Evolutionary conservation across 2,797 vertebrate species (phyloP).

Genomic region (Sarcoramphus papa): DNA sequence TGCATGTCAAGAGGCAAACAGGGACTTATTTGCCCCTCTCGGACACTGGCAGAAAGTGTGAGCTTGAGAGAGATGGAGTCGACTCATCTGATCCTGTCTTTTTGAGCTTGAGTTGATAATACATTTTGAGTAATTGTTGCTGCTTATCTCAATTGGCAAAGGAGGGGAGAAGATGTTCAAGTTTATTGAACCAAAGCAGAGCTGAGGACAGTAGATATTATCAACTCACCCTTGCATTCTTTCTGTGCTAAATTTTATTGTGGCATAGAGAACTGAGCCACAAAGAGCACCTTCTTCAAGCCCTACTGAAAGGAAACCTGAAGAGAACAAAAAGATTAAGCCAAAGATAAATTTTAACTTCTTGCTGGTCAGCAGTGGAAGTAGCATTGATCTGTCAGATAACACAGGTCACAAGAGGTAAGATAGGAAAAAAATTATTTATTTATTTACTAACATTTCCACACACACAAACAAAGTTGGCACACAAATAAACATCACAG

Average conservation of each 20-base stretch:
- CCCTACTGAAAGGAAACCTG: background rate
- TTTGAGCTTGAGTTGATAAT: background rate
- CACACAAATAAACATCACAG: background rate
- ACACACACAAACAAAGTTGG: background rate
- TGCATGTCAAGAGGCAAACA: background rate
- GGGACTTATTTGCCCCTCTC: background rate
- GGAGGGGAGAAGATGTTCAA: conserved; percentile 12
- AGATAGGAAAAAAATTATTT: background rate
- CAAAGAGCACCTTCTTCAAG: background rate
- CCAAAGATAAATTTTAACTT: conserved; percentile 6
- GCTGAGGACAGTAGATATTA: conserved; percentile 20
- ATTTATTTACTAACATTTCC: background rate
- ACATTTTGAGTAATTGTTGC: conserved; percentile 33
- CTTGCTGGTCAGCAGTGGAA: background rate
- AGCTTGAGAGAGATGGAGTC: background rate
- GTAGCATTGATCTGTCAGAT: background rate
- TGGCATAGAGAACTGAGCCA: background rate
- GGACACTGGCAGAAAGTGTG: background rate
- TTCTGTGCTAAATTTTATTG: background rate
- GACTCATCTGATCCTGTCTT: background rate
- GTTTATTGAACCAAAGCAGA: conserved; percentile 16
- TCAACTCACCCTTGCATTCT: background rate
- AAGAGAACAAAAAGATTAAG: background rate
- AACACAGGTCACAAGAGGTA: background rate
- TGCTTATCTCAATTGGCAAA: conserved; percentile 40